These are phyloP conservation scores for Danaus plexippus DNA, from an alignment of 1,140 invertebrate species.

Conservation along the genomic window DNA sequence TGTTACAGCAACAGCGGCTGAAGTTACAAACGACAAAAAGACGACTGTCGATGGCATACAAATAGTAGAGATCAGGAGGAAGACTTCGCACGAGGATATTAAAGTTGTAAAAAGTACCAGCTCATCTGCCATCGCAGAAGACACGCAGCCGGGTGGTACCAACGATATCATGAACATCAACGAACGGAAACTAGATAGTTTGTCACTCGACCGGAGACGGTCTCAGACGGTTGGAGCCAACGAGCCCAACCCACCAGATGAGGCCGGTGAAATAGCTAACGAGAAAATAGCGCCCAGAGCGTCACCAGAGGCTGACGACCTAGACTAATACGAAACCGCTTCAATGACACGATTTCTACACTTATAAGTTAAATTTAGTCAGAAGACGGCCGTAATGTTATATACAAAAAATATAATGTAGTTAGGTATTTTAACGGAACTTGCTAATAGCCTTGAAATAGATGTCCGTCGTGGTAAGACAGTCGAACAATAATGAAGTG, in stretches of 20 bases:
- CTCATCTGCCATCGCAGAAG: slow-evolving; percentile 21
- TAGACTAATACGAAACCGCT: slow-evolving; percentile 31
- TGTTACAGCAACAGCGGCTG: slow-evolving; percentile 16
- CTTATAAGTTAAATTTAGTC: slow-evolving; percentile 17
- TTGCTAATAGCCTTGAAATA: slow-evolving; percentile 14
- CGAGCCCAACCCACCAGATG: slow-evolving; percentile 29
- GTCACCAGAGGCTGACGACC: slow-evolving; percentile 43
- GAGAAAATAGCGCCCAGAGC: slow-evolving; percentile 36
- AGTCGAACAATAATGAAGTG: slow-evolving; percentile 1
- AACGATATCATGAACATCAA: slow-evolving; percentile 23
- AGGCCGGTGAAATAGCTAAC: slow-evolving; percentile 9
- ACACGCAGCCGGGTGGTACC: slow-evolving; percentile 22
- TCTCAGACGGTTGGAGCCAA: slow-evolving; percentile 19
- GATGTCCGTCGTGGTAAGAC: slow-evolving; percentile 4
- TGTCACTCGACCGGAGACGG: slow-evolving; percentile 56
- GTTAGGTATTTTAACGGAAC: slow-evolving; percentile 18
- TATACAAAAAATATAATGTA: slow-evolving; percentile 20
- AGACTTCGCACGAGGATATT: slow-evolving; percentile 29
- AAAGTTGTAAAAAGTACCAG: slow-evolving; percentile 29
- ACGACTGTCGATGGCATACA: slow-evolving; percentile 27
- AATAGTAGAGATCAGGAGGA: slow-evolving; percentile 54
- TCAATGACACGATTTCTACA: slow-evolving; percentile 7
- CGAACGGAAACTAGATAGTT: slow-evolving; percentile 28
- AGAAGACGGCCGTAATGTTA: slow-evolving; percentile 23
- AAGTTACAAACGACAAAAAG: slow-evolving; percentile 26